Evolutionary conservation across 23 tunicate species (phyloP).

Genomic region (Trididemnum nubilum): DNA sequence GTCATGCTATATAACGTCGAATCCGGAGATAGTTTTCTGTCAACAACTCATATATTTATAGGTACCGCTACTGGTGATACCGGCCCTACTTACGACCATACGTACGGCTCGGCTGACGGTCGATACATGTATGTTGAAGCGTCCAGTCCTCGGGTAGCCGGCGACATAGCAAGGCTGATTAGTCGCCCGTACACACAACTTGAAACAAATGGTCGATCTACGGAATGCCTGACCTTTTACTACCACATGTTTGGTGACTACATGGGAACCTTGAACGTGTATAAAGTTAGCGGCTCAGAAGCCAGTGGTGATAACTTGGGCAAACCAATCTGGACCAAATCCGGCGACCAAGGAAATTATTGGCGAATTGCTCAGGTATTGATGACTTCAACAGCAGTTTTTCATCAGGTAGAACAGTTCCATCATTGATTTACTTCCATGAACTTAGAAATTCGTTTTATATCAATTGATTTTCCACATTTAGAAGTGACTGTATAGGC

Average conservation of each 20-base stretch:
- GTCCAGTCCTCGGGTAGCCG: slow-evolving; percentile 51
- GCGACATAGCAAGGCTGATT: slow-evolving; percentile 66
- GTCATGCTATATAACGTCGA: too few species aligned
- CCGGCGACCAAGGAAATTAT: slow-evolving; percentile 84
- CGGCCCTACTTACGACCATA: slow-evolving; percentile 93
- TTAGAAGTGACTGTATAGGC: too few species aligned
- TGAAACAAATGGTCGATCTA: slow-evolving; percentile 11
- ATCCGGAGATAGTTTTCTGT: too few species aligned
- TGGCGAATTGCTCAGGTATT: slow-evolving; percentile 94
- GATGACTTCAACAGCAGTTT: too few species aligned
- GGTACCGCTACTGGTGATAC: slow-evolving; percentile 69
- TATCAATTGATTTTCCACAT: too few species aligned
- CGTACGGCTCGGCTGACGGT: slow-evolving; percentile 83
- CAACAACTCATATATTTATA: slow-evolving; percentile 17
- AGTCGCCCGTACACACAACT: slow-evolving; percentile 69
- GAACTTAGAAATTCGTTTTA: too few species aligned
- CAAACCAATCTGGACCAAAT: slow-evolving; percentile 41
- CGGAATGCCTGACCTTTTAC: slow-evolving; percentile 82
- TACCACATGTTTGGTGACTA: slow-evolving; percentile 85
- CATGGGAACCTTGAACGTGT: slow-evolving; percentile 69
- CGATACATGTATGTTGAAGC: slow-evolving; percentile 91
- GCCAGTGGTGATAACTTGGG: slow-evolving; percentile 34
- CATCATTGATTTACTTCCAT: too few species aligned
- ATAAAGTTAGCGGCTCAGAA: slow-evolving; percentile 24
- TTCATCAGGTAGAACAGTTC: too few species aligned